phyloP scores from a whole-genome alignment of 2,888 invertebrate species.

The Onthophagus sagittarius region DNA sequence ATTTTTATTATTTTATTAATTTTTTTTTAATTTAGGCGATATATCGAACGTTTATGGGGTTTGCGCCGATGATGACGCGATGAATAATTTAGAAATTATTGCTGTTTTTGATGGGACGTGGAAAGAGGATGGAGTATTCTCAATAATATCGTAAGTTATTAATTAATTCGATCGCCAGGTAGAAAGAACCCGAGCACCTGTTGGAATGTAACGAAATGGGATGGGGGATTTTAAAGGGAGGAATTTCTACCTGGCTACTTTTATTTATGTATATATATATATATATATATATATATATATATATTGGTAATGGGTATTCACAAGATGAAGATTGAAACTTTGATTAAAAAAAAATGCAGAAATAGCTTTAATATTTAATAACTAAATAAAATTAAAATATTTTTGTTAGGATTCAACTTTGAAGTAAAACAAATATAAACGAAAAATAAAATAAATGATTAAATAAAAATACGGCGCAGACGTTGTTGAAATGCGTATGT shows the following conservation, averaged over 20 bases:
- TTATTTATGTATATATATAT: too few relatives aligned
- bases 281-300: too few relatives aligned
- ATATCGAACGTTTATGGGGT: slow-evolving; percentile 33
- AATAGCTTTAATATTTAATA: too few relatives aligned
- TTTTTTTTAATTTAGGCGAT: slow-evolving; percentile 24
- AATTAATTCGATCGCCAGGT: slow-evolving; percentile 8
- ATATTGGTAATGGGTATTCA: too few relatives aligned
- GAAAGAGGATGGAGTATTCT: slow-evolving; percentile 49
- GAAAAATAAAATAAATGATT: too few relatives aligned
- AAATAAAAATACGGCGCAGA: neutral
- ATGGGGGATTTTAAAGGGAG: neutral
- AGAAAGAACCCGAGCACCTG: neutral
- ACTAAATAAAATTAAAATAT: too few relatives aligned
- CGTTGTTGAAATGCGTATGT: neutral
- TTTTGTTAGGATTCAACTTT: too few relatives aligned
- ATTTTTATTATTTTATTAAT: slow-evolving; percentile 15
- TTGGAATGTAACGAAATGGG: neutral
- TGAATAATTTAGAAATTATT: slow-evolving; percentile 54
- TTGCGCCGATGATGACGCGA: slow-evolving; percentile 43
- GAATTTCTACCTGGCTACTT: neutral
- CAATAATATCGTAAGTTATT: slow-evolving; percentile 22
- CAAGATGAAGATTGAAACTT: too few relatives aligned
- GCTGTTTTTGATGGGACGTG: slow-evolving; percentile 59
- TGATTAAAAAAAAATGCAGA: too few relatives aligned
- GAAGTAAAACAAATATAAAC: too few relatives aligned